A percentile compares a stretch with the other conserved stretches of the same genome.
phyloP scores from a whole-genome alignment of 2,888 invertebrate species.

The Petrophora chlorosata region DNA sequence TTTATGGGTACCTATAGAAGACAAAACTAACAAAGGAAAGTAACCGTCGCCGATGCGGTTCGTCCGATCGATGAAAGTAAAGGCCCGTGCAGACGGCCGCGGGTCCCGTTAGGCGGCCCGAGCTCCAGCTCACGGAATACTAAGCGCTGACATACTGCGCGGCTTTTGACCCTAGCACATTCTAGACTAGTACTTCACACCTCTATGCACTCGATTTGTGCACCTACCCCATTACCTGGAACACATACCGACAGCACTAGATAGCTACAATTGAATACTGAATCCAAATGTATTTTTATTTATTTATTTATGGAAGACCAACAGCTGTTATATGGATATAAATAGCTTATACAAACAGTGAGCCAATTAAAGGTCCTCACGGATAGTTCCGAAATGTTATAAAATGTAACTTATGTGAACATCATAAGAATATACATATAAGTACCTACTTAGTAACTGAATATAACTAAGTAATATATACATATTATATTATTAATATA shows the following conservation, averaged over 20 bases:
- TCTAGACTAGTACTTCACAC: slow-evolving; percentile 78
- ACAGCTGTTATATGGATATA: too few species aligned
- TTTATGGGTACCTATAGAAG: slow-evolving; percentile 34
- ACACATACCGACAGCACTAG: slow-evolving; percentile 28
- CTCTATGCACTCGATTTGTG: slow-evolving; percentile 63
- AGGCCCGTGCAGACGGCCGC: slow-evolving; percentile 74
- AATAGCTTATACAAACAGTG: too few species aligned
- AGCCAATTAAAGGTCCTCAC: too few species aligned
- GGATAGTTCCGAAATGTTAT: too few species aligned
- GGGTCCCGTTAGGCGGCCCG: slow-evolving; percentile 78
- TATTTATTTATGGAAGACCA: too few species aligned
- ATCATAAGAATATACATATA: too few species aligned
- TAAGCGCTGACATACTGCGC: slow-evolving; percentile 83
- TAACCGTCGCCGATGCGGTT: slow-evolving; percentile 73
- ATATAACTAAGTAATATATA: too few species aligned
- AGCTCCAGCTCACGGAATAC: slow-evolving; percentile 78
- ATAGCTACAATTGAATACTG: slow-evolving; percentile 23
- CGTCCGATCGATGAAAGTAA: slow-evolving; percentile 82
- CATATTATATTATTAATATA: too few species aligned
- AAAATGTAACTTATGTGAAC: too few species aligned
- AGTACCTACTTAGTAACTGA: too few species aligned
- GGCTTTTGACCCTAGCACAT: slow-evolving; percentile 83
- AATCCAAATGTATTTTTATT: too few species aligned
- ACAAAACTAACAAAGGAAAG: slow-evolving; percentile 81
- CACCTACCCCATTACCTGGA: slow-evolving; percentile 42